A percentile compares a stretch with the other conserved stretches of the same genome.
Conservation (phyloP, 1,140 invertebrate species). For the Neodiprion lecontei region DNA sequence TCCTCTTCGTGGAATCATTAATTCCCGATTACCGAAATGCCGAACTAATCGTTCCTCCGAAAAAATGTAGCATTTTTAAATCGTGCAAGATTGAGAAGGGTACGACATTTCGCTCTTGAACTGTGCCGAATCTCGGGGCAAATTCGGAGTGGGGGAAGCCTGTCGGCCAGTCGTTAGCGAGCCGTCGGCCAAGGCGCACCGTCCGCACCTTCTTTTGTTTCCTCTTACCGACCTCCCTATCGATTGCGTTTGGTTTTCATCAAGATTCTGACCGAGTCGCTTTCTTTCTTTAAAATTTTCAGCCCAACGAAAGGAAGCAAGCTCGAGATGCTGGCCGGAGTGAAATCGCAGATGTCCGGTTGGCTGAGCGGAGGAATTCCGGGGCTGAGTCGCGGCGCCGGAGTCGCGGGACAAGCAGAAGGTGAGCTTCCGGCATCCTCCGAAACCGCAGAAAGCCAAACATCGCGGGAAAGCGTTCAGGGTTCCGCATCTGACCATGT, state of each 20-base stretch:
- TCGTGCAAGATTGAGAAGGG: too few species aligned
- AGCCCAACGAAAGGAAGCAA: slow-evolving; percentile 76
- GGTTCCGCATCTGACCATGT: slow-evolving; percentile 59
- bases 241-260: too few species aligned
- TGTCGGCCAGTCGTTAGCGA: background rate
- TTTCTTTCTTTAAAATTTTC: slow-evolving; percentile 31
- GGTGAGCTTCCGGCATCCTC: slow-evolving; percentile 52
- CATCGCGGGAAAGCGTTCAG: slow-evolving; percentile 59
- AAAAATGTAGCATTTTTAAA: too few species aligned
- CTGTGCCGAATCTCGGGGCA: too few species aligned
- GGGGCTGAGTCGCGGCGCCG: slow-evolving; percentile 68
- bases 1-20: too few species aligned
- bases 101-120: too few species aligned
- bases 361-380: slow-evolving; percentile 79
- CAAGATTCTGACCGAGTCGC: too few species aligned
- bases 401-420: slow-evolving; percentile 39
- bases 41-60: too few species aligned
- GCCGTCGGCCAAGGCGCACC: background rate
- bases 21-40: too few species aligned
- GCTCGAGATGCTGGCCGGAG: slow-evolving; percentile 80
- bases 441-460: slow-evolving; percentile 55
- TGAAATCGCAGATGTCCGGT: slow-evolving; percentile 80
- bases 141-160: background rate
- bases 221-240: too few species aligned
- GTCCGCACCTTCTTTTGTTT: too few species aligned